Evolutionary conservation across 2,888 invertebrate species (phyloP), one percentile per base, ranked within the genome.

Genomic region (Cacoxenus indagator): DNA sequence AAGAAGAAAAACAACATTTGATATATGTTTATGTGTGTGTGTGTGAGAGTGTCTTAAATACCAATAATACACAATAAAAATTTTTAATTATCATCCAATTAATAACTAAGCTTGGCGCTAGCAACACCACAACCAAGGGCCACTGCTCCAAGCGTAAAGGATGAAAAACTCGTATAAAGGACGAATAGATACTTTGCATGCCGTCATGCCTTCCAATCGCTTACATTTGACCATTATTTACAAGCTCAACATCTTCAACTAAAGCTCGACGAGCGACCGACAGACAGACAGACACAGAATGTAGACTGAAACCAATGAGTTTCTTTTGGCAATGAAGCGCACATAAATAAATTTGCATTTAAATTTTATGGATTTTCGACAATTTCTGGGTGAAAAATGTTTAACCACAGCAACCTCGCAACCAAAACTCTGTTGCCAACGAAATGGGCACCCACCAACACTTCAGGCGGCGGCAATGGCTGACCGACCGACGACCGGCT

Each of bases 271-370:
- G 72, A 73, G 22, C 19, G 51, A 29, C 19, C 24, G 64, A 43
- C 55, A 5, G 11, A 6, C 37, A 17, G 9, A 51, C 19, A 51
- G 9, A 22, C 22, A 17, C 17, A 19, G 17, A 22, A 51, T 22
- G 22, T 9, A 51, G 51, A 51, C 51, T 37, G 37, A 4, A 37
- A 37, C 19, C 51, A 64, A 31, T 17, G 64, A 64, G 29, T 46
- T 48, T 29, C 48, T 27, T 72, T 70, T 70, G 68, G 67, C 72
- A 71, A 55, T 64, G 67, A 71, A 70, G 73, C 70, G 76, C 74
- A 78, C 74, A 80, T 75, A 73, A 82, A 78, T 78, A 84, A 83
- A 83, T 83, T 78, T 80, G 76, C 75, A 84, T 82, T 82, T 77
- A 75, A 74, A 78, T 84, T 84, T 75, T 73, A 77, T 78, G 73